Evolutionary conservation across 2,797 vertebrate species (phyloP), one percentile per base, ranked within the genome.

Genomic region (Chromobotia macracanthus): DNA sequence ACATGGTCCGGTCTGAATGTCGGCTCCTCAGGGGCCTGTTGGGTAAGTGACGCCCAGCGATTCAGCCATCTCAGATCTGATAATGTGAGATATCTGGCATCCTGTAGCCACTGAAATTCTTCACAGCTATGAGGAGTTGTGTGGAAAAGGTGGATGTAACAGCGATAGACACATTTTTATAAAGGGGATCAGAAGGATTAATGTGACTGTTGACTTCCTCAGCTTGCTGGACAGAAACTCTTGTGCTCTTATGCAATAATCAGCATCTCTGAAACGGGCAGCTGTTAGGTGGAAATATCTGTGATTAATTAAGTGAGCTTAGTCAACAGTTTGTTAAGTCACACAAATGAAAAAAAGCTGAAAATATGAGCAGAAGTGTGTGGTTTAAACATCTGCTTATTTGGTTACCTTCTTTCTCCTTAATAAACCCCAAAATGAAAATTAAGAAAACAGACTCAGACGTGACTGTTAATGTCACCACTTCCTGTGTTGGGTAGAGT

Each of bases 31-130:
- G 58, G 44, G 77, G 68, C 31, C 70, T 88, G 35, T 53, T 87
- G 55, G 84, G 87, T 88, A 86, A 85, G 86, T 83, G 15, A 31
- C 31, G 31, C 5, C 31, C 31, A 31, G 31, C 5, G 31, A 31
- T 31, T 16, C 16, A 15, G 9, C 28, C 6, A 71, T 38, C 5
- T 13, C 18, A 38, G 50, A 38, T 53, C 25, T 53, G n/a, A 12
- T 15, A 19, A 25, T 35, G 31, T 31, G 31, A 31, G 3, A 31
- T 31, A 31, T 31, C 31, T 31, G 31, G 31, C 31, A 31, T 31
- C 31, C 31, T 2, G 31, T 6, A 6, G 50, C 50, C 18, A 5
- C 53, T 61, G 2, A 12, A 61, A 18, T 18, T 61, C 13, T 61
- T 31, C 8, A 2, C 15, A 61, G 8, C 18, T n/a, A 5, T 31